Base-by-base conservation (phyloP, 2,797 vertebrate species). In the Esox lucius region DNA sequence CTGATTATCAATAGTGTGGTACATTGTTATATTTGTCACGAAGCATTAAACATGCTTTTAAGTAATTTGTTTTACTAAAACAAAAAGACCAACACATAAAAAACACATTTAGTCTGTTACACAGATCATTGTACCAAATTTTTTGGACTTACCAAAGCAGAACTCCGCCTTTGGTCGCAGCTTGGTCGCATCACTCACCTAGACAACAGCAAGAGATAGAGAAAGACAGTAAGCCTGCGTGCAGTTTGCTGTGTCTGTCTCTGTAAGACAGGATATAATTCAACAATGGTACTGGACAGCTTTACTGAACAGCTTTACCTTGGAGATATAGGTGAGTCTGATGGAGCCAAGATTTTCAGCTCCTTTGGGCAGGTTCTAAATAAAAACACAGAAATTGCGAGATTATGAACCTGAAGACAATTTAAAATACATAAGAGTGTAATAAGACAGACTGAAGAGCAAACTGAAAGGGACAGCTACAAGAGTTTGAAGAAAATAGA, bases 151-250 rank as follows among this genome's bases (percentile, higher is more conserved):
- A 96, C 95, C 95, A 75, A 96, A 96, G 85, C 95, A 96, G 91
- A 95, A 96, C 82, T 96, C 95, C 72, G 95, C 95, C 90, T 96
- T 96, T 86, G 95, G 95, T 84, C 95, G 93, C n/a, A 95, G 90
- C 87, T 96, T 96, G 65, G 95, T 96, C 78, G 95, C 95, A 91
- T 96, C 95, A 69, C 95, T 96, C 86, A 96, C 95, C 95, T 96
- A 66, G 24, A 15, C 59, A 1, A 33, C 31, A 9, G 7, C 16
- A 49, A 74, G 19, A 9, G 8, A 9, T n/a, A 73, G 53, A 59
- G 53, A 42, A 19, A 26, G 68, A 26, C 13, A 48, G 22, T 22
- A 61, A 61, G 56, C 12, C 56, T 61, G 56, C 24, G 42, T 46
- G 56, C 22, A 56, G 56, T 59, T 59, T 22, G 15, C 62, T 13